Evolutionary conservation across 2,113 vertebrate species (phyloP).

Genomic region (Campylomormyrus numenius): DNA sequence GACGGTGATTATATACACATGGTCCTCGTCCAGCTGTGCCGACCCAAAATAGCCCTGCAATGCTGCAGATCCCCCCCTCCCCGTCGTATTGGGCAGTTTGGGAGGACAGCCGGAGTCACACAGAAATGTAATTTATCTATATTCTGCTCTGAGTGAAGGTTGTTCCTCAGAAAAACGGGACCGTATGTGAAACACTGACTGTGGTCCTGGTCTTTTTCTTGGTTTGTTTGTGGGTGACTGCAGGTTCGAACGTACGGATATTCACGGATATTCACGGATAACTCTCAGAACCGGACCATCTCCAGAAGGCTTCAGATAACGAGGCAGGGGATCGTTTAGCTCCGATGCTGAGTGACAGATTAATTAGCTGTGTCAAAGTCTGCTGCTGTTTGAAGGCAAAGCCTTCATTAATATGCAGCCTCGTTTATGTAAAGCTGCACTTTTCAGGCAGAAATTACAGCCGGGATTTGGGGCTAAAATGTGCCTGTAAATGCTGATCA

Average conservation of each 20-base stretch:
- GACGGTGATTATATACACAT: neutral
- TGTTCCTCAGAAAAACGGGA: neutral
- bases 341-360: neutral
- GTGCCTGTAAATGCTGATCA: neutral
- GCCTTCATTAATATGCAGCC: neutral
- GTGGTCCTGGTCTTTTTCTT: neutral
- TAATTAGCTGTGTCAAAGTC: neutral
- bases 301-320: neutral
- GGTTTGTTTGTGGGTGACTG: neutral
- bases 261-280: neutral
- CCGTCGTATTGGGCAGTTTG: neutral
- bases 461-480: neutral
- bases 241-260: neutral
- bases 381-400: neutral
- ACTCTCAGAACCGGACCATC: neutral
- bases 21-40: neutral
- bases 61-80: neutral
- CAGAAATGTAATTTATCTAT: neutral
- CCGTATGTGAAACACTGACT: neutral
- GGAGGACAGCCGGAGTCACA: neutral
- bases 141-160: neutral
- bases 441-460: neutral
- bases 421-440: neutral
- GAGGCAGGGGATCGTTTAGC: neutral
- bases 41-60: neutral